These are phyloP conservation scores for Parasteatoda lunata DNA, from an alignment of 2,888 invertebrate species.

Conservation along the genomic window DNA sequence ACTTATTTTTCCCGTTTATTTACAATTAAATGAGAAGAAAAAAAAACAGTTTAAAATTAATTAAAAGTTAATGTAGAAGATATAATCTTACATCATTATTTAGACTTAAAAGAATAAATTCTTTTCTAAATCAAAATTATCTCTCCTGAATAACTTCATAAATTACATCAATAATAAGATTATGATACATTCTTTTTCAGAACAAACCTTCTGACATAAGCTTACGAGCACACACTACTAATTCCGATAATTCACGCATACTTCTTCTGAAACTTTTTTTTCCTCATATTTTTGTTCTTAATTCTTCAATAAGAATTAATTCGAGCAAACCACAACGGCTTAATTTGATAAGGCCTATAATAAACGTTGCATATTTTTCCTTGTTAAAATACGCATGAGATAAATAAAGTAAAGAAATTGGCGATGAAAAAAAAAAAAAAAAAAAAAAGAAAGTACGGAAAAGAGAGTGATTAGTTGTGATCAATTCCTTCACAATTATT, in stretches of 20 bases:
- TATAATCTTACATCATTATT: no score
- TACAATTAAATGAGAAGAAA: no score
- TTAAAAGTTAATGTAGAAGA: no score
- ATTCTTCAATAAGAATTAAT: constrained; percentile 41
- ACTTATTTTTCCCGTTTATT: no score
- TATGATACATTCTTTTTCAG: constrained; percentile 12
- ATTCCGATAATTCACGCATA: constrained; percentile 28
- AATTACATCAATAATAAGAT: constrained; percentile 31
- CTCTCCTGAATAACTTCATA: not conserved
- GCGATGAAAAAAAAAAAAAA: constrained; percentile 17
- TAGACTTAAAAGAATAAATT: no score
- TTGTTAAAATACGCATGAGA: not conserved
- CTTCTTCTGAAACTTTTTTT: constrained; percentile 14
- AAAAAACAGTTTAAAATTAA: no score
- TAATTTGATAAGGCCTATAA: constrained; percentile 47
- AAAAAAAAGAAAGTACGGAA: constrained; percentile 16
- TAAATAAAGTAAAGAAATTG: constrained; percentile 19
- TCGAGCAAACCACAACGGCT: constrained; percentile 53
- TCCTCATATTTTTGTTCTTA: not conserved
- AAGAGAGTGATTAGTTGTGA: constrained; percentile 63
- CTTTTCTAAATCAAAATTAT: not conserved
- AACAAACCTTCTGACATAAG: constrained; percentile 9
- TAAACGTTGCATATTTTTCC: constrained; percentile 59
- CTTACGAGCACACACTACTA: constrained; percentile 10
- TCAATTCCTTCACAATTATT: constrained; percentile 67